Base-by-base conservation (phyloP, 1,140 invertebrate genomes). In the Drosophila kepulauana region DNA sequence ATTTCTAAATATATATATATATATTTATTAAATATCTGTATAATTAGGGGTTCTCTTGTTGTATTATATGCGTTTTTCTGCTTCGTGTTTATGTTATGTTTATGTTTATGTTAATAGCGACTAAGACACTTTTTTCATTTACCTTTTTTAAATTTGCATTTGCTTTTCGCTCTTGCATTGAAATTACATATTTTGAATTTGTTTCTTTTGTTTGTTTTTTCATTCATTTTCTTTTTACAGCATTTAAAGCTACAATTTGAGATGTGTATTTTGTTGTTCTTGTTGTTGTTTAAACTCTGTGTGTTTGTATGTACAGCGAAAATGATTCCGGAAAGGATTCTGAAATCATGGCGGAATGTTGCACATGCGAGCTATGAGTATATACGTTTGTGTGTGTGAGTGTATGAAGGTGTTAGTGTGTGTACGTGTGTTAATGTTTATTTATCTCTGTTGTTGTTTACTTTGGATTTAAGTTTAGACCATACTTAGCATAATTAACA, bases 241-340 rank as follows among this genome's bases (percentile, higher is more conserved):
- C 65, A 35, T 87, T 88, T 88, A 88, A 88, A 88, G 84, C 84
- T 88, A 89, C 77, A 73, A 63, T 82, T 81, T 88, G 77, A 84
- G 84, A 88, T 81, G 80, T 80, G 69, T 87, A 58, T 57, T 48
- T 68, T 46, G 28, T 62, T 62, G 20, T 25, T 25, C 20, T 51
- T 49, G 5, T 63, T 16, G 15, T 61, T 62, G 43, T 69, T 72
- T 65, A 51, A 59, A 70, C 51, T 54, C 13, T 63, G 63, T 63
- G 63, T 68, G 20, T 65, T 56, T 71, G 11, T 73, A 82, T 88
- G 69, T 88, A 89, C 78, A 87, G 80, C 77, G 70, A 58, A 64
- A 48, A 38, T 62, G 63, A 20, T 48, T 66, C 56, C 51, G 52
- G 41, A 58, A 54, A 46, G 61, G 49, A 57, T 28, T 46, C 20